These are phyloP conservation scores for Meles meles DNA, from an alignment of 2,113 vertebrate genomes.

Conservation along the genomic window DNA sequence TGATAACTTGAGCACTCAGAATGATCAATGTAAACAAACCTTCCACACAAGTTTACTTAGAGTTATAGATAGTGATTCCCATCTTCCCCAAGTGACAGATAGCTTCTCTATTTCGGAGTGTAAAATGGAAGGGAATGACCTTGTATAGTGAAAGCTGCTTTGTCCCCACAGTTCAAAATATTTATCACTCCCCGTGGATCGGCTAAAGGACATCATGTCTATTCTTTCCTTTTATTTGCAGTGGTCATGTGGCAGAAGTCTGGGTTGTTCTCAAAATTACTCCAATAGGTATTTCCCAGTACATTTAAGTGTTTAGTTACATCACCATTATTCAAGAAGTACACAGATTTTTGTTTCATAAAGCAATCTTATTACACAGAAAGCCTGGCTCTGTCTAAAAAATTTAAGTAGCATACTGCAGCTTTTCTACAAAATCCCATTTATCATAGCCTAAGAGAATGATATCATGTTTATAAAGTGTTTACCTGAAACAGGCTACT, in stretches of 20 bases:
- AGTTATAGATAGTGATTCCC: background rate
- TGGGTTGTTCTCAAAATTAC: background rate
- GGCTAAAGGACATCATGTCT: background rate
- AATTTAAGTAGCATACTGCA: background rate
- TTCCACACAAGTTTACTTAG: background rate
- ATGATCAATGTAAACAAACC: background rate
- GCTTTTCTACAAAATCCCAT: background rate
- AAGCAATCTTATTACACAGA: background rate
- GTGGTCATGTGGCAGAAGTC: background rate
- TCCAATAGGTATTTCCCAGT: background rate
- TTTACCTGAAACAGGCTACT: background rate
- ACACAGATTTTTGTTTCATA: constrained; percentile 8
- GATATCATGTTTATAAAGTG: background rate
- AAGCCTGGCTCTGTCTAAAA: background rate
- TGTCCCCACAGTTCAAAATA: background rate
- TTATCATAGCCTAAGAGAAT: background rate
- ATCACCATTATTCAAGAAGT: background rate
- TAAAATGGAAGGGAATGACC: background rate
- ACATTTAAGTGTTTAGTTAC: background rate
- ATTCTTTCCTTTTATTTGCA: background rate
- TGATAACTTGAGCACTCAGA: background rate
- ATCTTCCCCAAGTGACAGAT: background rate
- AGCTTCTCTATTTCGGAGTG: background rate
- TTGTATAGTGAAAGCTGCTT: background rate
- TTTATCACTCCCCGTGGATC: background rate